Evolutionary conservation across 2,113 vertebrate species (phyloP).

Genomic region (Ammospiza nelsoni): DNA sequence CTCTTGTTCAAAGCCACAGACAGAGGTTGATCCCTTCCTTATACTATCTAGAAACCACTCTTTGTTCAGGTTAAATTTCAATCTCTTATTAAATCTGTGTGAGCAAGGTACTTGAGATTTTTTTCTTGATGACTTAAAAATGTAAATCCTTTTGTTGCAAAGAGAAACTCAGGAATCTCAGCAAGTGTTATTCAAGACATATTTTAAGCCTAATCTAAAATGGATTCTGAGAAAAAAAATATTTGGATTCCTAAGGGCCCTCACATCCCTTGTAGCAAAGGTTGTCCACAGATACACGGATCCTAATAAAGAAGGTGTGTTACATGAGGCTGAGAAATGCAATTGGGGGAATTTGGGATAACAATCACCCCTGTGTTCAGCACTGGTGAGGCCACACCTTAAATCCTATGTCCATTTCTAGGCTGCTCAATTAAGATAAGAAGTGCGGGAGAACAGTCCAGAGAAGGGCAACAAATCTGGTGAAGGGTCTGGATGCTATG

Average conservation of each 20-base stretch:
- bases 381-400: neutral
- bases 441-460: too few species aligned
- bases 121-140: neutral
- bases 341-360: neutral
- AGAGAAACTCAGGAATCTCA: neutral
- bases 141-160: neutral
- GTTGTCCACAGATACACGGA: fast-evolving
- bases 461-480: neutral
- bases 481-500: neutral
- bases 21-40: neutral
- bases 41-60: neutral
- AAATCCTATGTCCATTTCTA: neutral
- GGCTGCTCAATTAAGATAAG: neutral
- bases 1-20: neutral
- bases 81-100: neutral
- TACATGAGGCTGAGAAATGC: neutral
- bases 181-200: neutral
- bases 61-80: neutral
- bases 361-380: neutral
- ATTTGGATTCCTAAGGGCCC: neutral
- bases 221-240: neutral
- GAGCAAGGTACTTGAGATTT: neutral
- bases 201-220: neutral
- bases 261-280: neutral
- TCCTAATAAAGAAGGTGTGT: neutral